Conservation (phyloP, 2,113 vertebrate species). For the Crocuta crocuta region DNA sequence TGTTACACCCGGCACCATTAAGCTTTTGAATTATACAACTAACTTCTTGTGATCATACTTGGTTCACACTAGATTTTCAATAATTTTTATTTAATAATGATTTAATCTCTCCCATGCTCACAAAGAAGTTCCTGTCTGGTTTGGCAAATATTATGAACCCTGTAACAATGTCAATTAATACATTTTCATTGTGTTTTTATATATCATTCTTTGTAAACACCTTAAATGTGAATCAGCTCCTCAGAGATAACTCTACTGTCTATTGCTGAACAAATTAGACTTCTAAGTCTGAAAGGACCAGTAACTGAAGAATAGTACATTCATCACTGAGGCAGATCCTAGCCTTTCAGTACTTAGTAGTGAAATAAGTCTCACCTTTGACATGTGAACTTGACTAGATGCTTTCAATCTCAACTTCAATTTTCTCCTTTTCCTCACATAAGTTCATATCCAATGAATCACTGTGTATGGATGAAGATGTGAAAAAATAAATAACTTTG, state of each 20-base stretch:
- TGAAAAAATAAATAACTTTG: background rate
- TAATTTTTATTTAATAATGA: background rate
- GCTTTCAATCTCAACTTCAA: slow-evolving; percentile 22
- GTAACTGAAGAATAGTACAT: background rate
- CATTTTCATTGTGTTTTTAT: background rate
- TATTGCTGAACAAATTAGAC: background rate
- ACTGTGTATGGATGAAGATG: background rate
- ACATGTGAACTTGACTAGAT: background rate
- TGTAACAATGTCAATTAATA: background rate
- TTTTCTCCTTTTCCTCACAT: background rate
- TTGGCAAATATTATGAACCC: background rate
- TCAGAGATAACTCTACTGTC: background rate
- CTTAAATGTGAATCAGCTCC: background rate
- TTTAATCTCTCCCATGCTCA: background rate
- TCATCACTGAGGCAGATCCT: background rate
- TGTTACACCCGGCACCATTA: background rate
- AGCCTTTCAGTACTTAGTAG: background rate
- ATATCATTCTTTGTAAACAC: background rate
- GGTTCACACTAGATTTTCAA: background rate
- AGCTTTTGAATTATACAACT: background rate
- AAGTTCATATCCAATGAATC: slow-evolving; percentile 2
- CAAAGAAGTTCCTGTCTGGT: background rate
- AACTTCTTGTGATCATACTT: background rate
- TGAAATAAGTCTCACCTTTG: background rate
- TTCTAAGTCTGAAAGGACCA: background rate